phyloP scores from a whole-genome alignment of 2,113 vertebrate species.

The Emydocephalus ijimae region DNA sequence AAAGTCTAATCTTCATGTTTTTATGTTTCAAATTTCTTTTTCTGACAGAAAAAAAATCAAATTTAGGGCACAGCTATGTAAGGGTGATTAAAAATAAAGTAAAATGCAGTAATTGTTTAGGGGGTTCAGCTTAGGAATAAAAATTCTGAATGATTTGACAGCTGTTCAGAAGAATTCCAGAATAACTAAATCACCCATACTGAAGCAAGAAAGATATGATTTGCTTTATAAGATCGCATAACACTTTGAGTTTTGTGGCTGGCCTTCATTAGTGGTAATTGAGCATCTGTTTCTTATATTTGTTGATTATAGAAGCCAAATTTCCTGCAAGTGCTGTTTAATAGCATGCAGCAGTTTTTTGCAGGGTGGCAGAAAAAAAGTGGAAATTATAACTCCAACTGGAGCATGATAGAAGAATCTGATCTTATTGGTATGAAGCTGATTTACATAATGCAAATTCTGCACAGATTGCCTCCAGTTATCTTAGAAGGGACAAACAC shows the following conservation, averaged over 20 bases:
- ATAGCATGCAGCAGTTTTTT: neutral
- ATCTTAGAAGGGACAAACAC: neutral
- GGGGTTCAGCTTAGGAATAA: neutral
- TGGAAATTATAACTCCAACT: neutral
- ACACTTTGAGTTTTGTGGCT: neutral
- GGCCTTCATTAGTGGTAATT: neutral
- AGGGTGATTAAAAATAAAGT: neutral
- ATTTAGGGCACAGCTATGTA: neutral
- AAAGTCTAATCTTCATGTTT: neutral
- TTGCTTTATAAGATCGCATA: neutral
- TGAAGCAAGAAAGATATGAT: neutral
- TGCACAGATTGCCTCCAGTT: neutral
- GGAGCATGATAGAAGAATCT: neutral
- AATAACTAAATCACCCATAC: neutral
- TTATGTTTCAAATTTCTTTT: neutral
- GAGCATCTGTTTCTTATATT: conserved; percentile 18
- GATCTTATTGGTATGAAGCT: neutral
- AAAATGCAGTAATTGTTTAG: neutral
- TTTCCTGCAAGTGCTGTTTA: neutral
- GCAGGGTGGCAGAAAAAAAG: neutral
- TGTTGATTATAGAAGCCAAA: neutral
- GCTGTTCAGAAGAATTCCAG: conserved; percentile 13
- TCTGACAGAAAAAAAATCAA: neutral
- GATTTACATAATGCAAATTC: neutral
- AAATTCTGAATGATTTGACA: neutral